phyloP scores from a whole-genome alignment of 2,888 invertebrate genomes.

The Allacma fusca region DNA sequence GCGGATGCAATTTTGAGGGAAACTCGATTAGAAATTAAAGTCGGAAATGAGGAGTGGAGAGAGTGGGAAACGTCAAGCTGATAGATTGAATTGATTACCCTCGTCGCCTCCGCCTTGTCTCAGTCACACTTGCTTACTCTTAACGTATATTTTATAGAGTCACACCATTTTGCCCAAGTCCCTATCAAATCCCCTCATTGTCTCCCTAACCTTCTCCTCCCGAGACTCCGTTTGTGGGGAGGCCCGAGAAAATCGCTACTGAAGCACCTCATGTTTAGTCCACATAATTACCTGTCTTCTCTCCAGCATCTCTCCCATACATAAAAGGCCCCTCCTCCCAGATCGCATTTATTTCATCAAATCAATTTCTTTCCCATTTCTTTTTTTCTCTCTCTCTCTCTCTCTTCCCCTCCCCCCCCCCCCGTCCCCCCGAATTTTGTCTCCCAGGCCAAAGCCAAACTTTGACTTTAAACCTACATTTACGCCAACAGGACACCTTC shows the following conservation, averaged over 20 bases:
- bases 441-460: no score
- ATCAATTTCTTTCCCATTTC: slow-evolving; percentile 31
- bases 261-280: slow-evolving; percentile 21
- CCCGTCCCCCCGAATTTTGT: not conserved
- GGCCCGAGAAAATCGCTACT: not conserved
- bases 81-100: slow-evolving; percentile 45
- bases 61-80: slow-evolving; percentile 36
- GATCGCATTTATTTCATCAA: slow-evolving; percentile 23
- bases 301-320: slow-evolving; percentile 9
- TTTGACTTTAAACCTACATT: slow-evolving; percentile 5
- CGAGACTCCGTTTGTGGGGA: not conserved
- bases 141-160: slow-evolving; percentile 33
- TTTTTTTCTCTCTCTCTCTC: not conserved
- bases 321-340: slow-evolving; percentile 7
- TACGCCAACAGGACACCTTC: not conserved
- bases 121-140: slow-evolving; percentile 29
- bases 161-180: slow-evolving; percentile 15
- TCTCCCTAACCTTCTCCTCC: slow-evolving; percentile 21
- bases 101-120: slow-evolving; percentile 35
- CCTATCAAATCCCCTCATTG: slow-evolving; percentile 28
- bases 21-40: slow-evolving; percentile 43
- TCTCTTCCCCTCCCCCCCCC: not conserved
- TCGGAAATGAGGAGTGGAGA: slow-evolving; percentile 42
- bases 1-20: slow-evolving; percentile 36
- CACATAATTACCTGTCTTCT: slow-evolving; percentile 43